Percentiles rank a stretch among this genome's conserved stretches.
Conservation (phyloP, 2,113 vertebrate genomes). For the Bos javanicus region DNA sequence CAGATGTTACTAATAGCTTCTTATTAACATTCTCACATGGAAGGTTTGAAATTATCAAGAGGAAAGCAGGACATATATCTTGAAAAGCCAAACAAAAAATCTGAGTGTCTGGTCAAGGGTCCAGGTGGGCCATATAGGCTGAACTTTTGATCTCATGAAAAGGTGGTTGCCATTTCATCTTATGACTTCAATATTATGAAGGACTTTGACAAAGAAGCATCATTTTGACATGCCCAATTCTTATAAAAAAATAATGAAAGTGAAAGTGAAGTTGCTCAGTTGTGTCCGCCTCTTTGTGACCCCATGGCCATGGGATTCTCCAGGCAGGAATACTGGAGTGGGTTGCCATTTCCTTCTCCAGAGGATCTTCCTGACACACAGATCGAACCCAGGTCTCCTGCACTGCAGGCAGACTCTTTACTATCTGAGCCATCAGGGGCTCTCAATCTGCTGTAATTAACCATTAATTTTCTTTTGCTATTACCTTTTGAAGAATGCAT, state of each 20-base stretch:
- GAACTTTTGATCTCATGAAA: neutral
- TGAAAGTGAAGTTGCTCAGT: neutral
- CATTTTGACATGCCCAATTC: neutral
- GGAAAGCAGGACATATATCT: neutral
- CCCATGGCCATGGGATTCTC: neutral
- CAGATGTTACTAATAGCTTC: neutral
- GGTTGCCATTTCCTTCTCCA: neutral
- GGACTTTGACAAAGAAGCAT: neutral
- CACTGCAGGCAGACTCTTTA: neutral
- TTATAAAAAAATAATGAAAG: neutral
- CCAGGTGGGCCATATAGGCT: neutral
- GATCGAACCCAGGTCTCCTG: accelerated
- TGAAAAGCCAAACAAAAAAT: slow-evolving; percentile 30
- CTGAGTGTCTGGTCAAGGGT: neutral
- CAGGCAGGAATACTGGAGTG: neutral
- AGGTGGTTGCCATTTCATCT: neutral
- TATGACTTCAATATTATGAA: neutral
- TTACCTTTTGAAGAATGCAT: slow-evolving; percentile 3
- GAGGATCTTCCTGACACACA: neutral
- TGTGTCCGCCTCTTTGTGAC: neutral
- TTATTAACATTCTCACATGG: neutral
- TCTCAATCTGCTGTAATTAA: neutral
- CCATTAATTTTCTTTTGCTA: neutral
- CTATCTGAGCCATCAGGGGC: neutral
- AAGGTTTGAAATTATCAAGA: neutral